Evolutionary conservation across 1,140 invertebrate genomes (phyloP), one percentile per base, ranked within the genome.

Genomic region (Alviniconcha marisindica): DNA sequence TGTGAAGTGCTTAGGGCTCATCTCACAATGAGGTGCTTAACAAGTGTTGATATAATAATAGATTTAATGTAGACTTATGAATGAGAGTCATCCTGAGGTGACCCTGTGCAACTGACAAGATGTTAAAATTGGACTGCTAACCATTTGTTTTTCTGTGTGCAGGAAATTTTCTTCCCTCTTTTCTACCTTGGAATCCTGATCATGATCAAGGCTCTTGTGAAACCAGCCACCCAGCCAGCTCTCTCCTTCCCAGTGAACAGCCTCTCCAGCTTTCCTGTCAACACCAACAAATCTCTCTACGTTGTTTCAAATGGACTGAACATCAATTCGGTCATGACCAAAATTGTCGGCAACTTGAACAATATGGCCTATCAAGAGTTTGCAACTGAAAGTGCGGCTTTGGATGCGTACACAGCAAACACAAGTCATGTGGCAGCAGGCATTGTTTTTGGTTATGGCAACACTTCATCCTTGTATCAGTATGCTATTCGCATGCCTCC

Each of bases 121-220:
- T 7, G 3, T 36, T 31, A 18, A 56, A 14, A 60, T 71, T 40
- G 44, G n/a, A 15, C 1, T 21, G 28, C 21, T 48, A 56, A 21
- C 21, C 36, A 71, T 4, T 77, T 69, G 82, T 18, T 66, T 79
- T 78, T 56, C 81, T 84, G 15, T 44, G 86, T 88, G 56, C 86
- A 90, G 90, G 90, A 90, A 66, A 54, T 90, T 12, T 74, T 90
- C 18, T 87, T 82, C 66, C 90, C 90, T n/a, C 77, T 90, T 28
- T 89, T 89, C 81, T 90, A 89, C 80, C 79, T 89, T 44, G 74
- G 42, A 0, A 85, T 90, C 12, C 79, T 90, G 31, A 83, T 87
- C 15, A 63, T 90, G 81, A 88, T 88, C 21, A 88, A 87, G 56
- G 82, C 36, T 4, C 73, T 86, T 2, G 76, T 77, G 10, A 85